Conservation (phyloP, 2,797 vertebrate species). For the Enteromius radiatus region DNA sequence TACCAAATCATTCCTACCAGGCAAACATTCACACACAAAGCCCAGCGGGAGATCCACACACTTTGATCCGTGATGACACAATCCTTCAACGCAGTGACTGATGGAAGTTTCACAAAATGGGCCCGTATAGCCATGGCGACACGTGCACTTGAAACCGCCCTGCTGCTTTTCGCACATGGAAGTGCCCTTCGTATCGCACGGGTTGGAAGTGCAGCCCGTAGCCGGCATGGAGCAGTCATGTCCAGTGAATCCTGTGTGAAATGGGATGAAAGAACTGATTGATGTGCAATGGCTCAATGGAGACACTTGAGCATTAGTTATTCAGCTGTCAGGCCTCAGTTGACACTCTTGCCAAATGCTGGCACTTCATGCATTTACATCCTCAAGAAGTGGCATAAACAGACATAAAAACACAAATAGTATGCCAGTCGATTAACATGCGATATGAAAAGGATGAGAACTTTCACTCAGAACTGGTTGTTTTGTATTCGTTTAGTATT, state of each 20-base stretch:
- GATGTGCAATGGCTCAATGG: background rate
- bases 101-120: slow-evolving; percentile 71
- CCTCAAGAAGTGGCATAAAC: slow-evolving; percentile 30
- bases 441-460: background rate
- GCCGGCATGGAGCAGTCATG: slow-evolving; percentile 71
- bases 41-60: slow-evolving; percentile 71
- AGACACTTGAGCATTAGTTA: slow-evolving; percentile 14
- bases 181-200: slow-evolving; percentile 71
- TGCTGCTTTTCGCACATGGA: slow-evolving; percentile 71
- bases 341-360: slow-evolving; percentile 26
- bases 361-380: slow-evolving; percentile 43
- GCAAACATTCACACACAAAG: slow-evolving; percentile 74
- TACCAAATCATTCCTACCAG: slow-evolving; percentile 64
- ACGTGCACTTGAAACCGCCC: slow-evolving; percentile 74
- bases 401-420: slow-evolving; percentile 9
- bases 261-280: slow-evolving; percentile 25
- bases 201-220: slow-evolving; percentile 74
- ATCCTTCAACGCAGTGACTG: slow-evolving; percentile 73
- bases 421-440: slow-evolving; percentile 5
- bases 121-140: slow-evolving; percentile 73
- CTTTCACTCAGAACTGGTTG: background rate
- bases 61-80: slow-evolving; percentile 76
- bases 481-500: background rate
- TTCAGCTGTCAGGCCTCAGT: slow-evolving; percentile 16
- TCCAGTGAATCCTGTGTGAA: slow-evolving; percentile 69